Conservation (phyloP, 2,888 invertebrate species). For the Cheilosia impressa region DNA sequence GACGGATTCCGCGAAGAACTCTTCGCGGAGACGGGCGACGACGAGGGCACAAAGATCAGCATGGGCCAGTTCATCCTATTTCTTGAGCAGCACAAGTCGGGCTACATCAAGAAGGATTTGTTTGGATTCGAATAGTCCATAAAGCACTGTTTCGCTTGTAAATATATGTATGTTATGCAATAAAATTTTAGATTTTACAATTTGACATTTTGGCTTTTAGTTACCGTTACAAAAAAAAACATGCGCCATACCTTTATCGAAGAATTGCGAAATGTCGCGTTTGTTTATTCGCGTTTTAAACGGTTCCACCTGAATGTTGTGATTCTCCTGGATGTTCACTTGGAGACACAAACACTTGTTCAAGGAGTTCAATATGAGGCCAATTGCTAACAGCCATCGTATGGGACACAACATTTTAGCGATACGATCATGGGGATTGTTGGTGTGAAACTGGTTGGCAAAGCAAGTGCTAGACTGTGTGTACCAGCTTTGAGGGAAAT, state of each 20-base stretch:
- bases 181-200: slow-evolving; percentile 28
- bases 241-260: slow-evolving; percentile 78
- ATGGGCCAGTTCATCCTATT: slow-evolving; percentile 91
- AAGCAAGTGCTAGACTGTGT: not conserved
- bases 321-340: slow-evolving; percentile 78
- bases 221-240: slow-evolving; percentile 28
- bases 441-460: slow-evolving; percentile 22
- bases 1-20: slow-evolving; percentile 81
- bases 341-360: slow-evolving; percentile 72
- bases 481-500: not conserved
- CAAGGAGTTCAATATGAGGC: slow-evolving; percentile 30
- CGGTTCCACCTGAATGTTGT: slow-evolving; percentile 76
- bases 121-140: slow-evolving; percentile 87
- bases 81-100: slow-evolving; percentile 88
- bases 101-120: slow-evolving; percentile 90
- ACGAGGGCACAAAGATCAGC: slow-evolving; percentile 88
- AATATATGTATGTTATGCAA: slow-evolving; percentile 34
- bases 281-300: slow-evolving; percentile 78
- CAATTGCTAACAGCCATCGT: not conserved
- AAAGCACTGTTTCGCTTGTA: slow-evolving; percentile 58
- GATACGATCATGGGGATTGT: slow-evolving; percentile 18
- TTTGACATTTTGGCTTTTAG: not conserved
- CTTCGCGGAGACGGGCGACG: slow-evolving; percentile 82
- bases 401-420: slow-evolving; percentile 24
- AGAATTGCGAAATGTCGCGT: slow-evolving; percentile 79